Conservation (phyloP, 2,113 vertebrate genomes). For the Pseudopodoces humilis region DNA sequence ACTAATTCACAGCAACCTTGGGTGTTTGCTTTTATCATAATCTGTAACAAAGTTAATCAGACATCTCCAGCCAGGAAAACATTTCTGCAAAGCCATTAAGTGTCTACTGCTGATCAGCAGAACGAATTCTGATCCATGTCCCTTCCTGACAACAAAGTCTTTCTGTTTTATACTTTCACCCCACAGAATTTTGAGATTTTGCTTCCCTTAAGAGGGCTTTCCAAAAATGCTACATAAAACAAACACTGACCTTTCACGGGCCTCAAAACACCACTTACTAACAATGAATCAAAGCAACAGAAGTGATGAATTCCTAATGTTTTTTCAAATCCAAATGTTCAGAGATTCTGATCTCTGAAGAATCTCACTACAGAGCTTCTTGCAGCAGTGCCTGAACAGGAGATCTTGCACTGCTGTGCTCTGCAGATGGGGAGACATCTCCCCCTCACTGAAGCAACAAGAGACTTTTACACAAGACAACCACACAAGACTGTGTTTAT, state of each 20-base stretch:
- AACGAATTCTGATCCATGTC: background rate
- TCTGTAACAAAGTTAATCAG: conserved; percentile 41
- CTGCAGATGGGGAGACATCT: background rate
- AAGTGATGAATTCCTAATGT: background rate
- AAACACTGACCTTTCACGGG: background rate
- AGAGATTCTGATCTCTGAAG: background rate
- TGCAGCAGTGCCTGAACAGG: background rate
- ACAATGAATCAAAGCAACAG: background rate
- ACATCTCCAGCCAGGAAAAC: background rate
- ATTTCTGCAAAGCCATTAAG: background rate
- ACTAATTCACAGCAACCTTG: conserved; percentile 28
- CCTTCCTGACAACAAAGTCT: background rate
- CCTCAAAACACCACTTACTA: background rate
- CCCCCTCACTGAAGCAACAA: background rate
- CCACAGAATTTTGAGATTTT: background rate
- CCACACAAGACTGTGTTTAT: no score
- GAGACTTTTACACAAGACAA: background rate
- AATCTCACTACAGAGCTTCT: background rate
- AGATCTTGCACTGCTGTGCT: background rate
- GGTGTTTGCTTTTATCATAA: conserved; percentile 34
- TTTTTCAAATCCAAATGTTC: background rate
- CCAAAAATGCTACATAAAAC: background rate
- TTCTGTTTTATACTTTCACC: background rate
- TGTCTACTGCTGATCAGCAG: background rate
- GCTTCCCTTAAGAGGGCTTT: background rate